Evolutionary conservation across 2,113 vertebrate species (phyloP).

Genomic region (Campylomormyrus numenius): DNA sequence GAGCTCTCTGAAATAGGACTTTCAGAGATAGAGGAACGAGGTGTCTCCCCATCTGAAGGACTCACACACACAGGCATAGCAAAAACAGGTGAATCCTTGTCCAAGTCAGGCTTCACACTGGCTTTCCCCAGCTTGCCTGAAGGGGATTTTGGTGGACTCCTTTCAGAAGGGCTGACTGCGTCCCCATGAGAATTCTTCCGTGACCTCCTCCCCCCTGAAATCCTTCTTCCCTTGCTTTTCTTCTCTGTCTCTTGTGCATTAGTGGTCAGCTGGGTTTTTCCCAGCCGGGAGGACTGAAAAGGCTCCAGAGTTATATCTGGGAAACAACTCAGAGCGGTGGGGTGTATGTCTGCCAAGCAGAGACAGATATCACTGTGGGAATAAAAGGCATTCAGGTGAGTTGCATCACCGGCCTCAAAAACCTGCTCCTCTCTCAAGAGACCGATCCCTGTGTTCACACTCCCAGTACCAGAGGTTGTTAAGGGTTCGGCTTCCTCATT

Average conservation of each 20-base stretch:
- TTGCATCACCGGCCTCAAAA: neutral
- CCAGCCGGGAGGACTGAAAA: neutral
- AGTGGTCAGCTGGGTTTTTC: constrained; percentile 18
- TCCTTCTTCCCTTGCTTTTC: constrained; percentile 55
- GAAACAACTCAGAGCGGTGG: neutral
- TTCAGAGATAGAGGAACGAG: neutral
- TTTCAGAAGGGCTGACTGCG: constrained; percentile 27
- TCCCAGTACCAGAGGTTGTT: neutral
- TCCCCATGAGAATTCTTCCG: constrained; percentile 49
- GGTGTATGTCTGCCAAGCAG: constrained; percentile 23
- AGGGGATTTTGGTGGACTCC: constrained; percentile 22
- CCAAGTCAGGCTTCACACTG: neutral
- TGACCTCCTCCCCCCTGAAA: constrained; percentile 36
- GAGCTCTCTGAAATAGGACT: constrained; percentile 7
- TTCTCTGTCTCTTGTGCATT: constrained; percentile 24
- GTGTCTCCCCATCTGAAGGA: neutral
- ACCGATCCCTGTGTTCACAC: neutral
- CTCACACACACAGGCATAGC: constrained; percentile 1
- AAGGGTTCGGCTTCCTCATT: neutral
- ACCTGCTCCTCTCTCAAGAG: neutral
- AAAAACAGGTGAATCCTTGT: constrained; percentile 14
- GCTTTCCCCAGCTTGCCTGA: neutral
- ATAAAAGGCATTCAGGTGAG: neutral
- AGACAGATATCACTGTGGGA: constrained; percentile 13
- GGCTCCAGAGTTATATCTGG: neutral